Evolutionary conservation across 2,888 invertebrate species (phyloP).

Genomic region (Adelognathus sp.): DNA sequence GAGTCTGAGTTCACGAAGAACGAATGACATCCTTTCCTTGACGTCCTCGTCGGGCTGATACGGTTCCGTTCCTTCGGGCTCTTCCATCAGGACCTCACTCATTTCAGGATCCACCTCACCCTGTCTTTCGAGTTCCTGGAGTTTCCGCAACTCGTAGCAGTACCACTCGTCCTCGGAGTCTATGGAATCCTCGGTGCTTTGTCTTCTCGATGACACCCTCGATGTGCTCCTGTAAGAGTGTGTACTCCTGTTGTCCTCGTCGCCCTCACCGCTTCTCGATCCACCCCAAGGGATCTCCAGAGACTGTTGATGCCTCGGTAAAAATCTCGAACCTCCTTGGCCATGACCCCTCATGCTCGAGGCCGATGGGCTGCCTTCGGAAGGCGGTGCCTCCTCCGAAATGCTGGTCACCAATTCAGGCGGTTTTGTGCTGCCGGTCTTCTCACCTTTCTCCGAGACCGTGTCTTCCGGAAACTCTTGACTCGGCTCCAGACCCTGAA

Average conservation of each 20-base stretch:
- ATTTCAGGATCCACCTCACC: slow-evolving; percentile 85
- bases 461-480: slow-evolving; percentile 73
- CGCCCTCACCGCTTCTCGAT: slow-evolving; percentile 83
- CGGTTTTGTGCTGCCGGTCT: slow-evolving; percentile 69
- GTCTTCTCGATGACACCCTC: slow-evolving; percentile 91
- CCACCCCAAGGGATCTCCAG: slow-evolving; percentile 89
- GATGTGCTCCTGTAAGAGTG: slow-evolving; percentile 94
- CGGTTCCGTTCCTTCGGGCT: slow-evolving; percentile 83
- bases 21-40: slow-evolving; percentile 91
- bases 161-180: slow-evolving; percentile 97
- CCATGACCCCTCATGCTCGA: slow-evolving; percentile 84
- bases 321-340: slow-evolving; percentile 82
- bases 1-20: slow-evolving; percentile 88
- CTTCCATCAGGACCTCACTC: slow-evolving; percentile 84
- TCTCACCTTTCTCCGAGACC: slow-evolving; percentile 72
- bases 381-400: slow-evolving; percentile 83
- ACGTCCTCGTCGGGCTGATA: slow-evolving; percentile 87
- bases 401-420: slow-evolving; percentile 77
- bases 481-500: slow-evolving; percentile 69
- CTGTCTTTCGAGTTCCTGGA: slow-evolving; percentile 93
- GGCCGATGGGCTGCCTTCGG: slow-evolving; percentile 87
- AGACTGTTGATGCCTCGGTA: slow-evolving; percentile 89
- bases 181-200: slow-evolving; percentile 96
- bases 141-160: slow-evolving; percentile 92
- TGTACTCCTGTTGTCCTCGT: slow-evolving; percentile 93